Base-by-base conservation (phyloP, 2,797 vertebrate species). In the Tenualosa ilisha region DNA sequence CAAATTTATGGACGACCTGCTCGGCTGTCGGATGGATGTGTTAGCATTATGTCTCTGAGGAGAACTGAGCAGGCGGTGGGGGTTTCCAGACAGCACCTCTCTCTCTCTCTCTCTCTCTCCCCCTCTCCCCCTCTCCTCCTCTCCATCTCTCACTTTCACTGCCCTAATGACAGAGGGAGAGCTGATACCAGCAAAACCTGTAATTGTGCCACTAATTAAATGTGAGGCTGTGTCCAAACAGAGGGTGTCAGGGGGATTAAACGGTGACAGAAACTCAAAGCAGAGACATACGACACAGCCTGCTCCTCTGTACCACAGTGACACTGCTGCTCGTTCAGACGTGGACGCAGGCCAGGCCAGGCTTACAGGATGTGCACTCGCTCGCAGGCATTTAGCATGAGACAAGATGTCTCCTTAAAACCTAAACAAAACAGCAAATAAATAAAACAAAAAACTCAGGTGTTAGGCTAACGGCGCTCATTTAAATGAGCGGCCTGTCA, bases 121-220 rank as follows among this genome's bases (percentile, higher is more conserved):
- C 68, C 43, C 68, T 75, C 37, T 75, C 68, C 17, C 15, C 15
- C 31, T 72, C 12, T 37, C 26, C 40, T 9, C 43, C 13, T 75
- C 68, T 75, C 68, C 43, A 15, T 75, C 68, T 75, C 37, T 75
- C 17, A 43, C 37, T 43, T 8, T 31, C 37, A 9, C 68, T 46
- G 82, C 83, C 72, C 83, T 87, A 85, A 87, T 87, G 84, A 87
- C 83, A 83, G 85, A 87, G 85, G 82, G 86, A 84, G 68, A 84
- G 82, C 83, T 85, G 85, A 95, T 93, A 94, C 90, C 92, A 93
- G 92, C 90, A 91, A 90, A 95, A 92, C 85, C 90, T 94, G 93
- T 96, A 96, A 96, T 96, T 97, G 93, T 92, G 90, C 94, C 93
- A 92, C 95, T 97, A 97, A 97, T 97, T 94, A 95, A 97, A 96